Conservation (phyloP, 1,140 invertebrate genomes). For the Ctenoplectra terminalis region DNA sequence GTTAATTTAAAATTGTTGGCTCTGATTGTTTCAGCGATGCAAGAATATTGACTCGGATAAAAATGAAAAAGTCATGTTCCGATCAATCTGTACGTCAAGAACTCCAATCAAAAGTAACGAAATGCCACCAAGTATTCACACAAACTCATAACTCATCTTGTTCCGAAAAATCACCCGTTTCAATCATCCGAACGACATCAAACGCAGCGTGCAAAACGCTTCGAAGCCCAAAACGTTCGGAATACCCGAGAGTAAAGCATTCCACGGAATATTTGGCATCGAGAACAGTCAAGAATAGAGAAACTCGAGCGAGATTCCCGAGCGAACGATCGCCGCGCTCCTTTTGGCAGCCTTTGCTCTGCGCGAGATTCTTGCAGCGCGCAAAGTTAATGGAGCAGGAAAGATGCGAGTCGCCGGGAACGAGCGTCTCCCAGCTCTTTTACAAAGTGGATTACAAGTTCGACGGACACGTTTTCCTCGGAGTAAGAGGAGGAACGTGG, state of each 20-base stretch:
- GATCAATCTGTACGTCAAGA: no score
- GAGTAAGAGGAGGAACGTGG: constrained; percentile 14
- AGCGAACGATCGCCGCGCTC: background rate
- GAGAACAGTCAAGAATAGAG: background rate
- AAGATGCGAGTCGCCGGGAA: constrained; percentile 30
- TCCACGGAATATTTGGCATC: background rate
- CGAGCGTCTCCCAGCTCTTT: constrained; percentile 33
- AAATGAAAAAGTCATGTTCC: no score
- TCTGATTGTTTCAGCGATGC: no score
- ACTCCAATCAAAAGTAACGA: no score
- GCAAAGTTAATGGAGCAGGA: constrained; percentile 36
- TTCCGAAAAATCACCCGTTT: no score
- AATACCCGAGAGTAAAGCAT: background rate
- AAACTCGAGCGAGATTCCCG: background rate
- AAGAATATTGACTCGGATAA: no score
- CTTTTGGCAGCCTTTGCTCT: background rate
- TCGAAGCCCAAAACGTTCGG: background rate
- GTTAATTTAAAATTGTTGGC: no score
- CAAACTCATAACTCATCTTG: no score
- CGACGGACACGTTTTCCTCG: constrained; percentile 46
- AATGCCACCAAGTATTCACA: no score
- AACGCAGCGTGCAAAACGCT: background rate
- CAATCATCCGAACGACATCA: background rate
- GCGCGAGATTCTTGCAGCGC: background rate
- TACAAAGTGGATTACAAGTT: constrained; percentile 48